Evolutionary conservation across 2,113 vertebrate species (phyloP).

Genomic region (Raja brachyura): DNA sequence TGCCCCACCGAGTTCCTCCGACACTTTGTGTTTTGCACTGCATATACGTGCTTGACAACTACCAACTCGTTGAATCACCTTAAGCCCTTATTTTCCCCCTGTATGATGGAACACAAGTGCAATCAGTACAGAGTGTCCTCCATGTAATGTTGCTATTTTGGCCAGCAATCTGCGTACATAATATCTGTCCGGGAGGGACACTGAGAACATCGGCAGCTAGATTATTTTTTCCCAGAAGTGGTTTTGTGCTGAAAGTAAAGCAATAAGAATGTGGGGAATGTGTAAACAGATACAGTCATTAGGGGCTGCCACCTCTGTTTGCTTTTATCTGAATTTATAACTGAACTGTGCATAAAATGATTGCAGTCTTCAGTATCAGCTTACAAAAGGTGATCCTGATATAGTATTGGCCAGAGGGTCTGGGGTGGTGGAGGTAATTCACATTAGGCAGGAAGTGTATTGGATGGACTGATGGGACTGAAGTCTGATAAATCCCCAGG

Average conservation of each 20-base stretch:
- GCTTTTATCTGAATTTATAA: conserved; percentile 21
- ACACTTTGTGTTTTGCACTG: too few relatives aligned
- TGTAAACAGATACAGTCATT: conserved; percentile 31
- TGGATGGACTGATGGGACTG: too few relatives aligned
- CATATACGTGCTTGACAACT: neutral
- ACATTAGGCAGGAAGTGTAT: too few relatives aligned
- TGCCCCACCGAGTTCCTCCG: too few relatives aligned
- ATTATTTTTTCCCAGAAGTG: neutral
- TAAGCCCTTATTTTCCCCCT: neutral
- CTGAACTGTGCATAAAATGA: neutral
- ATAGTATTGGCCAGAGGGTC: too few relatives aligned
- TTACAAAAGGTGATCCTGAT: too few relatives aligned
- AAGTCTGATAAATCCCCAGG: too few relatives aligned
- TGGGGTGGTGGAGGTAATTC: too few relatives aligned
- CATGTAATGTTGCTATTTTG: neutral
- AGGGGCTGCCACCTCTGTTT: conserved; percentile 7
- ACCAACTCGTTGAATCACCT: neutral
- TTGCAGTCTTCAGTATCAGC: neutral
- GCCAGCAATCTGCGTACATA: neutral
- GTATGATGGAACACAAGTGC: neutral
- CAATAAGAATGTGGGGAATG: neutral
- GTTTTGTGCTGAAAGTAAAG: neutral
- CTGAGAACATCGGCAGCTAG: conserved; percentile 20
- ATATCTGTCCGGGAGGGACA: neutral
- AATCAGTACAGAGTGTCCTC: neutral